Conservation (phyloP, 2,797 vertebrate genomes). For the Brachyalestes nurse region DNA sequence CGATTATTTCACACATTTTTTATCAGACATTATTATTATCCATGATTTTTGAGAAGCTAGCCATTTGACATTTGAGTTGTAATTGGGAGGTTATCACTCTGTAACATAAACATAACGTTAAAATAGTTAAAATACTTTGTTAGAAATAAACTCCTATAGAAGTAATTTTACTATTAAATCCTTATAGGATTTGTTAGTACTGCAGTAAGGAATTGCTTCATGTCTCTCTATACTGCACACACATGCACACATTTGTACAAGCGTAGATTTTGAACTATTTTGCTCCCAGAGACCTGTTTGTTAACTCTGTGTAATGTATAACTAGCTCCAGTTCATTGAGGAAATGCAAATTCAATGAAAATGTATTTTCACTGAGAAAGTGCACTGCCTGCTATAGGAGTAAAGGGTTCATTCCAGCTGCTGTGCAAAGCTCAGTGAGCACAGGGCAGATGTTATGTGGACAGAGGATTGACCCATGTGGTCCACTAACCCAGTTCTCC, state of each 20-base stretch:
- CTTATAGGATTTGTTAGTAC: no score
- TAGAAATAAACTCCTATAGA: no score
- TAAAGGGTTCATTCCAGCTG: not conserved
- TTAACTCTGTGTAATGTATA: not conserved
- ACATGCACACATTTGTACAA: not conserved
- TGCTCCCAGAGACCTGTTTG: not conserved
- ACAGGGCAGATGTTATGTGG: not conserved
- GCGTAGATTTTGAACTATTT: not conserved
- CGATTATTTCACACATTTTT: no score
- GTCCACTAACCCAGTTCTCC: constrained; percentile 44
- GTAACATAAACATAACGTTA: no score
- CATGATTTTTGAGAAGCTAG: no score
- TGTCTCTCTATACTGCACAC: not conserved
- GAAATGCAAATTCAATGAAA: not conserved
- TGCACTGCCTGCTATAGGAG: not conserved
- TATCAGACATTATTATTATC: no score
- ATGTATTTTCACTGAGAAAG: not conserved
- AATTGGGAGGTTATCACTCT: no score
- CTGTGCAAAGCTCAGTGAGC: constrained; percentile 15
- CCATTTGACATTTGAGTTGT: no score
- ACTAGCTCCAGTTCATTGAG: not conserved
- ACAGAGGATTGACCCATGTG: not conserved
- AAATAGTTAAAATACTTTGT: no score
- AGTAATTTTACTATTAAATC: no score
- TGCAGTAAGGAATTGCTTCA: no score